Percentiles rank a stretch among this genome's conserved stretches.
Conservation (phyloP, 2,797 vertebrate species). For the Siniperca scherzeri region DNA sequence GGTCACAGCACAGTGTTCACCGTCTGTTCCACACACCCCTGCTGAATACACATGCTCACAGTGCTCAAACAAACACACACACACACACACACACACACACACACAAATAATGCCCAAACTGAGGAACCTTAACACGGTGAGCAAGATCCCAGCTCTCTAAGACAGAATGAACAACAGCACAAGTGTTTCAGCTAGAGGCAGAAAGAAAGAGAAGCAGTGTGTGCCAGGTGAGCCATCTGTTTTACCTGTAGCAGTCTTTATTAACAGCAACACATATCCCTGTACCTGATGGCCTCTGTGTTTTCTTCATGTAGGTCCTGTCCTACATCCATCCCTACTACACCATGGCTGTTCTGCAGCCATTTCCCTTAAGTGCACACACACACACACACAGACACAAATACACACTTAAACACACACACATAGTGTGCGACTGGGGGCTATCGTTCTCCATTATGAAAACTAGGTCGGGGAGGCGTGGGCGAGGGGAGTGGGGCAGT, state of each 20-base stretch:
- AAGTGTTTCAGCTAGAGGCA: slow-evolving; percentile 20
- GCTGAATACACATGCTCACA: slow-evolving; percentile 49
- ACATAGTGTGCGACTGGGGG: slow-evolving; percentile 77
- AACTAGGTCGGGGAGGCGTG: slow-evolving; percentile 85
- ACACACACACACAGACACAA: slow-evolving; percentile 53
- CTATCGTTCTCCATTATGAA: slow-evolving; percentile 86
- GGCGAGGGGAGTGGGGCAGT: slow-evolving; percentile 82
- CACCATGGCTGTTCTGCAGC: slow-evolving; percentile 53
- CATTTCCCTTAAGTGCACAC: slow-evolving; percentile 46
- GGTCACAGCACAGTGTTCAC: slow-evolving; percentile 36
- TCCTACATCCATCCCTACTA: slow-evolving; percentile 76
- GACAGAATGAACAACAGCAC: slow-evolving; percentile 9
- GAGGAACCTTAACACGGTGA: slow-evolving; percentile 19
- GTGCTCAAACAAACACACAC: slow-evolving; percentile 27
- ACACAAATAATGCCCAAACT: slow-evolving; percentile 16
- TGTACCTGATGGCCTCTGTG: slow-evolving; percentile 60
- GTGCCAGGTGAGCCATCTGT: slow-evolving; percentile 58
- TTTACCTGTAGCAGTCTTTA: slow-evolving; percentile 63
- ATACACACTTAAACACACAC: slow-evolving; percentile 53
- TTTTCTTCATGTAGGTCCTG: slow-evolving; percentile 75
- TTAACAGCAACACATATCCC: slow-evolving; percentile 45
- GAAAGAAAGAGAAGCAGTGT: not conserved
- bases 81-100: slow-evolving; percentile 3
- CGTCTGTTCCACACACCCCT: slow-evolving; percentile 57
- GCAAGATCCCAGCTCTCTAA: not conserved